Evolutionary conservation across 2,113 vertebrate species (phyloP).

Genomic region (Sceloporus undulatus): DNA sequence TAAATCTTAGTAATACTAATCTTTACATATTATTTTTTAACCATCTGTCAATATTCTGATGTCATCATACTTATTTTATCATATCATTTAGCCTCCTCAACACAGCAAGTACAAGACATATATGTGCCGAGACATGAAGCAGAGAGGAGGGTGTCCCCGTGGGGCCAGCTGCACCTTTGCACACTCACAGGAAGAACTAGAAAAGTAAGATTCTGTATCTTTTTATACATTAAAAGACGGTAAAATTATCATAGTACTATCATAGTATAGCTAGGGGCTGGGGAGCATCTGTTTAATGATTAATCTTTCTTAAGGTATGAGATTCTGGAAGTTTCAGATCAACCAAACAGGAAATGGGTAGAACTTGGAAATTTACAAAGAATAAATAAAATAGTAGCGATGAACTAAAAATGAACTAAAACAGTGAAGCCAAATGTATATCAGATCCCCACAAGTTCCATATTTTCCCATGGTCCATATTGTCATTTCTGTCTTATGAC

Average conservation of each 20-base stretch:
- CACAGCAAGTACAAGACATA: constrained; percentile 99
- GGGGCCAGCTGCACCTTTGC: constrained; percentile 98
- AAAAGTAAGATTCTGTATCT: constrained; percentile 86
- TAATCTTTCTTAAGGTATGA: too few relatives aligned
- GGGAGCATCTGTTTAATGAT: not conserved
- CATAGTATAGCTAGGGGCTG: not conserved
- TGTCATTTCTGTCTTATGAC: too few relatives aligned
- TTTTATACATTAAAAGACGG: fast-evolving
- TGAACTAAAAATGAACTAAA: too few relatives aligned
- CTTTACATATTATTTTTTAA: constrained; percentile 10
- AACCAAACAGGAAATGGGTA: too few relatives aligned
- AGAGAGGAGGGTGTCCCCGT: constrained; percentile 96
- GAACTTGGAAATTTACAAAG: not conserved
- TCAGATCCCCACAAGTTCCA: too few relatives aligned
- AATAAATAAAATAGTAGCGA: not conserved
- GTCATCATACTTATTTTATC: constrained; percentile 40
- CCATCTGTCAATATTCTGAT: constrained; percentile 18
- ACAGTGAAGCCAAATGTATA: too few relatives aligned
- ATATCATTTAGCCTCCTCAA: constrained; percentile 87
- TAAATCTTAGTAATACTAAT: too few relatives aligned
- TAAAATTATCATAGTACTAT: not conserved
- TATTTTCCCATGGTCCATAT: too few relatives aligned
- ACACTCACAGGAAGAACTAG: constrained; percentile 98
- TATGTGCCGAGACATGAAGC: constrained; percentile 99
- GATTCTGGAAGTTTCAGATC: not conserved